Conservation (phyloP, 2,113 vertebrate species). For the Ondatra zibethicus region DNA sequence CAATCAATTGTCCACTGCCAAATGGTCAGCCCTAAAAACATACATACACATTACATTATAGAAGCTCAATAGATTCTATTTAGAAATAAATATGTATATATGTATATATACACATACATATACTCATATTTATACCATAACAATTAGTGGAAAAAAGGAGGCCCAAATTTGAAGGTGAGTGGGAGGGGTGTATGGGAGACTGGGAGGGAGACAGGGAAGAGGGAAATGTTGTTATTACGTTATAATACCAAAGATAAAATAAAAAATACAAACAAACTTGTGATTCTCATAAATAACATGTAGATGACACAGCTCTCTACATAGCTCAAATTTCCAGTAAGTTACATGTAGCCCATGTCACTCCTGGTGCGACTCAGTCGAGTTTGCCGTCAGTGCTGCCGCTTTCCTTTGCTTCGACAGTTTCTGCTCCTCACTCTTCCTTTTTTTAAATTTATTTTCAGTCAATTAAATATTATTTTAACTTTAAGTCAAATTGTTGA, state of each 20-base stretch:
- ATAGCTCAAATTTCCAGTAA: neutral
- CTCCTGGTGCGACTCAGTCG: neutral
- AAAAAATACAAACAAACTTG: neutral
- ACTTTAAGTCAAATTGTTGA: neutral
- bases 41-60: neutral
- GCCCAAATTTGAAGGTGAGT: neutral
- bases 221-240: neutral
- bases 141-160: neutral
- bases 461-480: neutral
- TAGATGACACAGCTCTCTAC: neutral
- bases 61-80: neutral
- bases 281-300: neutral
- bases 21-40: neutral
- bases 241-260: neutral
- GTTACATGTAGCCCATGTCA: neutral
- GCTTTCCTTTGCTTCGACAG: neutral
- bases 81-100: neutral
- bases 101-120: no score
- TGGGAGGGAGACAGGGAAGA: neutral
- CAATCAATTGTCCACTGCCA: neutral
- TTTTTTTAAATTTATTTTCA: slow-evolving; percentile 1
- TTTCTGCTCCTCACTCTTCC: neutral
- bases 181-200: neutral
- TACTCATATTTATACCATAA: neutral
- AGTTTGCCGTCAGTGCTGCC: neutral